Evolutionary conservation across 2,888 invertebrate species (phyloP).

Genomic region (Incurvaria masculella): DNA sequence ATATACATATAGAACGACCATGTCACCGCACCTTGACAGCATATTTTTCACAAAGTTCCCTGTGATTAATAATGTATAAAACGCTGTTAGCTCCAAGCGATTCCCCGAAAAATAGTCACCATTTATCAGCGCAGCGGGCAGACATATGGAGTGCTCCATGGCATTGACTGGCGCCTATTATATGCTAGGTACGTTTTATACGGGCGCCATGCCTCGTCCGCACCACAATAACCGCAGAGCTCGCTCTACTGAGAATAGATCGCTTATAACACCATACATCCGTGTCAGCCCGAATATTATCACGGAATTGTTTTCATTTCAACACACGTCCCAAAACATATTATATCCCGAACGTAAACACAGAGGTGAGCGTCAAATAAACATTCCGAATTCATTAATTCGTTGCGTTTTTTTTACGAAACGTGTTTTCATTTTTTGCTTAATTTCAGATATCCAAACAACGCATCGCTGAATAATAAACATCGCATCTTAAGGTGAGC

Average conservation of each 20-base stretch:
- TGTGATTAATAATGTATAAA: background rate
- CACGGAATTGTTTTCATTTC: background rate
- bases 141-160: background rate
- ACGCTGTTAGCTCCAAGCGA: background rate
- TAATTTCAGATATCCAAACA: background rate
- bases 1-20: too few relatives aligned
- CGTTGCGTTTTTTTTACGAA: background rate
- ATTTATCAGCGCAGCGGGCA: background rate
- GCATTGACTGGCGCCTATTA: background rate
- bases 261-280: background rate
- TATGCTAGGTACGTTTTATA: too few relatives aligned
- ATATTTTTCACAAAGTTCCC: background rate
- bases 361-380: background rate
- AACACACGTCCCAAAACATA: background rate
- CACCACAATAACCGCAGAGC: background rate
- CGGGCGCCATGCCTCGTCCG: background rate
- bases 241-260: background rate
- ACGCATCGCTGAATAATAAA: background rate
- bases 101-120: background rate
- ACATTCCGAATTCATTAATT: background rate
- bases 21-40: too few relatives aligned
- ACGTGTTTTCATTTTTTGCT: background rate
- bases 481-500: background rate
- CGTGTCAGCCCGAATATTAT: background rate
- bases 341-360: background rate